Percentiles rank a stretch among this genome's conserved stretches.
Evolutionary conservation across 2,888 invertebrate species (phyloP).

Genomic region (Stegana nigrithorax): DNA sequence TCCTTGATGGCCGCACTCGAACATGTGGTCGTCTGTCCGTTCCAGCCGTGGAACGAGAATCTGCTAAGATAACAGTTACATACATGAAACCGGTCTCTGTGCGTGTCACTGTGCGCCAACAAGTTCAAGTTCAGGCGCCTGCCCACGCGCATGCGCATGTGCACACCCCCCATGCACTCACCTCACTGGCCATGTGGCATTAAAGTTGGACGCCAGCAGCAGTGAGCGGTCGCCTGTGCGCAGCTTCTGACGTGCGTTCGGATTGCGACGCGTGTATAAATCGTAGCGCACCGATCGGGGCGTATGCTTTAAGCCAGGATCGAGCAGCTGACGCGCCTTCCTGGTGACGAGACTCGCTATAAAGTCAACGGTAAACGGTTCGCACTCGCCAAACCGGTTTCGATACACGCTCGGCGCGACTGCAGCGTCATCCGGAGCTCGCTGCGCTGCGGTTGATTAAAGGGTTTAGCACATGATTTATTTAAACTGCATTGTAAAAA

Average conservation of each 20-base stretch:
- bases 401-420: too few relatives aligned
- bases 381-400: conserved; percentile 45
- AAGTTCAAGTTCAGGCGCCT: conserved; percentile 30
- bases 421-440: background rate
- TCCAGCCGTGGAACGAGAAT: conserved; percentile 48
- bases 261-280: conserved; percentile 46
- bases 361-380: conserved; percentile 46
- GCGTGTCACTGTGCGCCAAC: conserved; percentile 9
- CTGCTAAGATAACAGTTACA: conserved; percentile 30
- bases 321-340: conserved; percentile 43
- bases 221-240: conserved; percentile 29
- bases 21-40: conserved; percentile 43
- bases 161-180: too few relatives aligned
- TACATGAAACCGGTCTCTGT: background rate
- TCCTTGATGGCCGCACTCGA: conserved; percentile 50
- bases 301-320: conserved; percentile 26
- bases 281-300: conserved; percentile 40
- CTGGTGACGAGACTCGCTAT: conserved; percentile 43
- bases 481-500: too few relatives aligned
- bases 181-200: conserved; percentile 46
- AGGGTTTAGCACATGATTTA: too few relatives aligned
- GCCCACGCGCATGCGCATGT: too few relatives aligned
- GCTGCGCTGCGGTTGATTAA: background rate
- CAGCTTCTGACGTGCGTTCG: conserved; percentile 36
- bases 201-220: conserved; percentile 40